Evolutionary conservation across 2,797 vertebrate species (phyloP).

Genomic region (Holocentrus rufus): DNA sequence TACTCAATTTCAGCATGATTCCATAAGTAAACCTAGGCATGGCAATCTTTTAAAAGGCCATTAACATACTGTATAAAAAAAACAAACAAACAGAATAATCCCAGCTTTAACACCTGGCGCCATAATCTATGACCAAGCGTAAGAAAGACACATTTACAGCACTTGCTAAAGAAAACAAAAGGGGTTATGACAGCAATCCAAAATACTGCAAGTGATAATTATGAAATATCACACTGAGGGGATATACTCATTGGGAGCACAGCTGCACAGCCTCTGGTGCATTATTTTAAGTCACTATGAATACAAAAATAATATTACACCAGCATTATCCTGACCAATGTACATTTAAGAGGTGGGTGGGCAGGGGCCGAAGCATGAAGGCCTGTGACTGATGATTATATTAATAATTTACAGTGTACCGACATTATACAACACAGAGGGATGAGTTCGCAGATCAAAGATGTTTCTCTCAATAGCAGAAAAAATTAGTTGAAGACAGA

Average conservation of each 20-base stretch:
- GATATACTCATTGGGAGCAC: constrained; percentile 44
- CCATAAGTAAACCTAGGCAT: constrained; percentile 22
- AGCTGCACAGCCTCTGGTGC: constrained; percentile 52
- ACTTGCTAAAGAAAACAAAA: constrained; percentile 27
- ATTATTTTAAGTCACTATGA: constrained; percentile 82
- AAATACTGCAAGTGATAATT: constrained; percentile 68
- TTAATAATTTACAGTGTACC: constrained; percentile 32
- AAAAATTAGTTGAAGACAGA: constrained; percentile 29
- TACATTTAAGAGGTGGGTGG: constrained; percentile 51
- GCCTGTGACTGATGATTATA: constrained; percentile 18
- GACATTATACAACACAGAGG: constrained; percentile 26
- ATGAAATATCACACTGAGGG: constrained; percentile 57
- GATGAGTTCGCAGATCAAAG: constrained; percentile 17
- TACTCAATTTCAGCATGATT: constrained; percentile 33
- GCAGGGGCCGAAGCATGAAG: constrained; percentile 33
- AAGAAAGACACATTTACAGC: constrained; percentile 23
- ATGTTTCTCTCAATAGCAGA: constrained; percentile 36
- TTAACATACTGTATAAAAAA: constrained; percentile 45
- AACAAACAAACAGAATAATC: constrained; percentile 33
- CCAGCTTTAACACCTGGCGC: constrained; percentile 19
- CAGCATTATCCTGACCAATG: constrained; percentile 82
- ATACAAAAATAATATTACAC: constrained; percentile 93
- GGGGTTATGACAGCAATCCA: constrained; percentile 36
- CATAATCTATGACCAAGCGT: constrained; percentile 42
- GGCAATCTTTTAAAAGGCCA: constrained; percentile 29